These are phyloP conservation scores for Hylia prasina DNA, from an alignment of 2,113 vertebrate genomes.

Conservation along the genomic window DNA sequence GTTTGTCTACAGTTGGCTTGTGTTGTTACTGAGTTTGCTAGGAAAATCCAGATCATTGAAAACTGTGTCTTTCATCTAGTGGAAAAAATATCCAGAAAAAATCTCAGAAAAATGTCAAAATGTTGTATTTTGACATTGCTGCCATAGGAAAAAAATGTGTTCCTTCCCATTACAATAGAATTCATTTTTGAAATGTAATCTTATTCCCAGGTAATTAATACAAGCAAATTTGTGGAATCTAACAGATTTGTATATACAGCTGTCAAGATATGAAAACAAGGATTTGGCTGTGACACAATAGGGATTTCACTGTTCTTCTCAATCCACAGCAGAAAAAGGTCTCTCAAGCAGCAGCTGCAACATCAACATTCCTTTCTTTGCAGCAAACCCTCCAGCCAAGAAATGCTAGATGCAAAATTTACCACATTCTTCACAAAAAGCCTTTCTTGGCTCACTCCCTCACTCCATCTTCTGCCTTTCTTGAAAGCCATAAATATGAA, in stretches of 20 bases:
- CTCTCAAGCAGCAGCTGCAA: conserved; percentile 24
- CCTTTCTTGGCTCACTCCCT: not conserved
- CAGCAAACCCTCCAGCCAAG: not conserved
- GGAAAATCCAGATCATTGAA: not conserved
- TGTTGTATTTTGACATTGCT: not conserved
- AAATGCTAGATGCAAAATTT: not conserved
- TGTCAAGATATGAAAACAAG: not conserved
- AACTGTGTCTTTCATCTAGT: not conserved
- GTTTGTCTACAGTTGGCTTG: not conserved
- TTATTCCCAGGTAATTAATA: not conserved
- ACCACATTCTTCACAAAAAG: not conserved
- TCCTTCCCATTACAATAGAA: not conserved
- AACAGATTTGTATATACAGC: not conserved
- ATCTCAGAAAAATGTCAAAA: not conserved
- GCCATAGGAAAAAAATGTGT: not conserved
- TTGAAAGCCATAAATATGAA: conserved; percentile 31
- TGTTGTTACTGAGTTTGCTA: not conserved
- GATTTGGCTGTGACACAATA: not conserved
- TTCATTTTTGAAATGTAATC: not conserved
- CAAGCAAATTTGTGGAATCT: not conserved
- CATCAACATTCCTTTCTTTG: conserved; percentile 12
- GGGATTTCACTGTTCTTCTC: not conserved
- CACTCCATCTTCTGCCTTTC: not conserved
- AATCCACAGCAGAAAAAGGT: not conserved
- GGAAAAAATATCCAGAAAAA: not conserved